Conservation (phyloP, 2,113 vertebrate genomes). For the Amphilophus citrinellus region DNA sequence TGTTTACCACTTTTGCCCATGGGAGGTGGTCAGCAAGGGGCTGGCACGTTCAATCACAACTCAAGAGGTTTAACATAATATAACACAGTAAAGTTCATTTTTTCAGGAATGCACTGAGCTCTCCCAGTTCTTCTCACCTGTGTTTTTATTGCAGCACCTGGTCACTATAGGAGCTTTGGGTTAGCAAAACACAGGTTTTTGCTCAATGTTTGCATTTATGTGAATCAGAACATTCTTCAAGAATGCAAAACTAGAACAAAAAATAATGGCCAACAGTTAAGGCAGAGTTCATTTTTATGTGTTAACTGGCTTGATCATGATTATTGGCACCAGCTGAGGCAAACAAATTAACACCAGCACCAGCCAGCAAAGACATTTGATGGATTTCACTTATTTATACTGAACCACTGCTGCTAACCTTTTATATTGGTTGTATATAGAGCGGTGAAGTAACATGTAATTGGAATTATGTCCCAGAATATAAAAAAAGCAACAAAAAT, state of each 20-base stretch:
- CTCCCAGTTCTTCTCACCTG: conserved; percentile 59
- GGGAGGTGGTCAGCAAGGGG: conserved; percentile 54
- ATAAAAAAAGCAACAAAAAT: neutral
- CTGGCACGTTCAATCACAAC: conserved; percentile 51
- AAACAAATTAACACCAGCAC: conserved; percentile 6
- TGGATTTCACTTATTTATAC: neutral
- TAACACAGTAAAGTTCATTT: conserved; percentile 27
- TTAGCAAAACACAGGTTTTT: conserved; percentile 5
- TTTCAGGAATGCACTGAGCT: conserved; percentile 36
- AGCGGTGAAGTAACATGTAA: neutral
- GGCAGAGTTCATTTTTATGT: neutral
- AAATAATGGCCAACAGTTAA: neutral
- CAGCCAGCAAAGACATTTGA: neutral
- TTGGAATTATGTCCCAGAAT: neutral
- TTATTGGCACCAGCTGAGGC: neutral
- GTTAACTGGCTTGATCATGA: neutral
- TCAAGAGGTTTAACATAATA: conserved; percentile 35
- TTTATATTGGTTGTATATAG: neutral
- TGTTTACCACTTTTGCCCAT: conserved; percentile 66
- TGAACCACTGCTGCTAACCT: neutral
- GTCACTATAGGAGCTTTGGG: conserved; percentile 61
- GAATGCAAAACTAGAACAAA: neutral
- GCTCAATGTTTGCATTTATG: neutral
- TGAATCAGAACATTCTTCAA: neutral
- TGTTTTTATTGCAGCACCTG: conserved; percentile 75